Evolutionary conservation across 2,888 invertebrate genomes (phyloP).

Genomic region (Myathropa florea): DNA sequence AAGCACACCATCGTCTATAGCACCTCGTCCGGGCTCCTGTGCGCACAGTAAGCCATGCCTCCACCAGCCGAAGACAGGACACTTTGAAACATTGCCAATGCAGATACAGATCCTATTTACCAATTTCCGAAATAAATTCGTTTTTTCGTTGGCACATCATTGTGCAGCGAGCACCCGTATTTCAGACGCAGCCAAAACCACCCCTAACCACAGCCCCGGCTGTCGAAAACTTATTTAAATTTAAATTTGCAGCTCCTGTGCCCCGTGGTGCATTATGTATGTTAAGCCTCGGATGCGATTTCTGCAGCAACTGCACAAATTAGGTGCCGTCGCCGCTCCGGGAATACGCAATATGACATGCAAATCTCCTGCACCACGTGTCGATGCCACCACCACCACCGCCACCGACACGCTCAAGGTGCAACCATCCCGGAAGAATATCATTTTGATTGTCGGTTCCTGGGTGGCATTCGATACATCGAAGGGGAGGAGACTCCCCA

Average conservation of each 20-base stretch:
- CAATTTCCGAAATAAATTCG: constrained; percentile 51
- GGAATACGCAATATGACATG: not conserved
- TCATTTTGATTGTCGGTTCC: not conserved
- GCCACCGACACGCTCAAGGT: no score
- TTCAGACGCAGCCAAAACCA: not conserved
- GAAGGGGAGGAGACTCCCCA: no score
- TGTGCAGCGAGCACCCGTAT: not conserved
- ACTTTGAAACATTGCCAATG: constrained; percentile 61
- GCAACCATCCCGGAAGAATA: not conserved
- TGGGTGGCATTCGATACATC: constrained; percentile 5
- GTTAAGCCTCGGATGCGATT: not conserved
- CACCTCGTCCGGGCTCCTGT: not conserved
- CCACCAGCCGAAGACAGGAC: constrained; percentile 2
- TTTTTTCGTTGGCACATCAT: constrained; percentile 24
- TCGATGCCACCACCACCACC: not conserved
- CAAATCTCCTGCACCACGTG: not conserved
- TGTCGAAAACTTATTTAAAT: constrained; percentile 55
- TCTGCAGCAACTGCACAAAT: not conserved
- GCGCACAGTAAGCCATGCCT: not conserved
- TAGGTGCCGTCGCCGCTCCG: not conserved
- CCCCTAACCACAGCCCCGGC: no score
- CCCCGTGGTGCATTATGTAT: constrained; percentile 22
- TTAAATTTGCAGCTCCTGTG: constrained; percentile 39
- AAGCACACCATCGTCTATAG: not conserved
- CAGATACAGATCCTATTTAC: constrained; percentile 55